Percentiles rank a stretch among this genome's conserved stretches.
Conservation (phyloP, 2,113 vertebrate species). For the Embiotoca jacksoni region DNA sequence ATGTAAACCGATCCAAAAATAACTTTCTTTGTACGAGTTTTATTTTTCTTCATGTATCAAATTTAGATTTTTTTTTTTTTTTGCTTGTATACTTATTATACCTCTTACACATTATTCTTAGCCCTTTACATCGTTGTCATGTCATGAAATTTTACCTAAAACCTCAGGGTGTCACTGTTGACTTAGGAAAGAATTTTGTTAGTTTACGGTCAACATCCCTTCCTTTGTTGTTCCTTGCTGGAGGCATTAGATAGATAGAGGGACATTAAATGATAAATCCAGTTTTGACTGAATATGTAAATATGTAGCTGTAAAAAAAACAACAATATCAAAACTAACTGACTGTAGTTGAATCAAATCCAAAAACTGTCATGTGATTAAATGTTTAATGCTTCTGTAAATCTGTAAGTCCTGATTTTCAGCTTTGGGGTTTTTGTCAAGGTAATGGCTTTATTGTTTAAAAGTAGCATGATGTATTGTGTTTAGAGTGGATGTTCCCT, state of each 20-base stretch:
- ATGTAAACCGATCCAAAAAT: neutral
- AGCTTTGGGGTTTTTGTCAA: neutral
- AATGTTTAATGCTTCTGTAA: conserved; percentile 5
- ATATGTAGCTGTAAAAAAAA: neutral
- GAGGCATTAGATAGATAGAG: neutral
- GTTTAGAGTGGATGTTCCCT: neutral
- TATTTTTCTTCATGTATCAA: no score
- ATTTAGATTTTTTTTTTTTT: no score
- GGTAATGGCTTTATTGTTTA: conserved; percentile 5
- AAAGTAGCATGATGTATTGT: neutral
- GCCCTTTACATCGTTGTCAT: neutral
- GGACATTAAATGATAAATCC: conserved; percentile 21
- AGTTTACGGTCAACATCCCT: rapidly evolving
- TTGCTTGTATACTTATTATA: no score
- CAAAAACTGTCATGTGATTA: conserved; percentile 2
- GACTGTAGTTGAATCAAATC: neutral
- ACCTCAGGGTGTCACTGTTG: conserved; percentile 71
- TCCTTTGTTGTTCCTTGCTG: conserved; percentile 31
- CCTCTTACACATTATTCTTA: no score
- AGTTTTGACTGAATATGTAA: conserved; percentile 15
- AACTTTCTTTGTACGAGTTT: neutral
- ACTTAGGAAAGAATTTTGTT: conserved; percentile 42
- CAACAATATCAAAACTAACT: neutral
- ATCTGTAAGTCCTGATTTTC: conserved; percentile 16
- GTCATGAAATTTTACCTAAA: neutral